A percentile compares a stretch with the other conserved stretches of the same genome.
phyloP scores from a whole-genome alignment of 2,797 vertebrate species.

The Alauda arvensis region DNA sequence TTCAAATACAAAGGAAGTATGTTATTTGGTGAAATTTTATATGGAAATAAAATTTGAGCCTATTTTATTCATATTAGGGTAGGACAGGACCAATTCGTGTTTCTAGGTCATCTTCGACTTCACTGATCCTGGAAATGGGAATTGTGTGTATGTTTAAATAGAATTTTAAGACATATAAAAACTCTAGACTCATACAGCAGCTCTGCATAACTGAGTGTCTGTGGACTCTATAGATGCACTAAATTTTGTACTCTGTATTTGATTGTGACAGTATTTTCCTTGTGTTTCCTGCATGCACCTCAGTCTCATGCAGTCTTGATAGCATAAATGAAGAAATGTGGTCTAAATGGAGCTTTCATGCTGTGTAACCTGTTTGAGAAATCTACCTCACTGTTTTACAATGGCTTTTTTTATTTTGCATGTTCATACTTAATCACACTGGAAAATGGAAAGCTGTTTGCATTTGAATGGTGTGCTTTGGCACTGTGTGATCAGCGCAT shows the following conservation, averaged over 20 bases:
- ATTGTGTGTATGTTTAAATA: neutral
- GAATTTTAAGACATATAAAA: neutral
- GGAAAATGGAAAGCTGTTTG: conserved; percentile 74
- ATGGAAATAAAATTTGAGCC: neutral
- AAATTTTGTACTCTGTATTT: conserved; percentile 53
- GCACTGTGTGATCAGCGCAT: conserved; percentile 77
- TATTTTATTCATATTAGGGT: neutral
- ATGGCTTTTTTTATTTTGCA: conserved; percentile 74
- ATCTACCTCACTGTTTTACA: conserved; percentile 64
- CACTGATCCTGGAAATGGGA: neutral
- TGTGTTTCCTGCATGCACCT: conserved; percentile 63
- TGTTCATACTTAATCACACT: conserved; percentile 74
- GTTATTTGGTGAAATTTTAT: neutral
- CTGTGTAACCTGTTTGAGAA: conserved; percentile 66
- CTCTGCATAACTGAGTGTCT: conserved; percentile 64
- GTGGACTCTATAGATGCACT: conserved; percentile 59
- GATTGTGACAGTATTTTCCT: conserved; percentile 56
- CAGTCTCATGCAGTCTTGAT: conserved; percentile 65
- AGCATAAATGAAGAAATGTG: conserved; percentile 49
- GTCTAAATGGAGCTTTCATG: conserved; percentile 64
- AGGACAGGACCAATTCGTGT: neutral
- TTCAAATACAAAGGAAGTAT: neutral
- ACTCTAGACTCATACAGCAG: neutral
- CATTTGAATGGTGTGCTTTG: conserved; percentile 80
- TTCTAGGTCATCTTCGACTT: neutral